Evolutionary conservation across 2,797 vertebrate species (phyloP), one percentile per base, ranked within the genome.

Genomic region (Sebastiscus albofasciatus): DNA sequence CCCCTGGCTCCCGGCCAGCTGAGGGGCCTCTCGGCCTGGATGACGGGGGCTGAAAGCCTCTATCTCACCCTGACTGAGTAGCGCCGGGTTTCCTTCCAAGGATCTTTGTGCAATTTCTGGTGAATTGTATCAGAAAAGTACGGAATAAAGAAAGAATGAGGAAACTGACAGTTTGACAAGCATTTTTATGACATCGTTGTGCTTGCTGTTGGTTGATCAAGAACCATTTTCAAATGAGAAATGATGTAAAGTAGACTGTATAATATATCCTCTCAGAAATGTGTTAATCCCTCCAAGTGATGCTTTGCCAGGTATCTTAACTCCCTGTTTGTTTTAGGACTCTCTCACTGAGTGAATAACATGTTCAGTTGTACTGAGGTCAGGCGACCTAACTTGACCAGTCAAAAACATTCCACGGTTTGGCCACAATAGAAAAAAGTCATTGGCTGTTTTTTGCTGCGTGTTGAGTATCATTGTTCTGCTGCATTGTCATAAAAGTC

Each of bases 381-480:
- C 82, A 80, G 67, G 56, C 42, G 24, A 55, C 81, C 71, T 68
- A 62, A 73, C 34, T 75, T 77, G 77, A 85, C 77, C 81, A 74
- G 76, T 77, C 20, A 34, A 60, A 88, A 78, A 82, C 79, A 89
- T 83, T 90, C 81, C 85, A 80, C 59, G 49, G 42, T 81, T 84
- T 78, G 70, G 79, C 89, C 87, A 84, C 82, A 82, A 74, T 2
- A 75, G 74, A 12, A 68, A 72, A 73, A 60, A 27, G 58, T 27
- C 27, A 54, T 31, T 62, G 55, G 59, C 81, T 79, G 39, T 78
- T 84, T 84, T 84, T 61, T 75, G 61, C 75, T 67, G 73, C 9
- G 8, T 76, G 65, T 55, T 65, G 62, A 83, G 66, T 64, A 71
- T 85, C 72, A 77, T 26, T 84, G 67, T 67, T 31, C 52, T 27